Percentiles rank a stretch among this genome's conserved stretches.
phyloP scores from a whole-genome alignment of 2,888 invertebrate species.

The Argynnis bischoffii region DNA sequence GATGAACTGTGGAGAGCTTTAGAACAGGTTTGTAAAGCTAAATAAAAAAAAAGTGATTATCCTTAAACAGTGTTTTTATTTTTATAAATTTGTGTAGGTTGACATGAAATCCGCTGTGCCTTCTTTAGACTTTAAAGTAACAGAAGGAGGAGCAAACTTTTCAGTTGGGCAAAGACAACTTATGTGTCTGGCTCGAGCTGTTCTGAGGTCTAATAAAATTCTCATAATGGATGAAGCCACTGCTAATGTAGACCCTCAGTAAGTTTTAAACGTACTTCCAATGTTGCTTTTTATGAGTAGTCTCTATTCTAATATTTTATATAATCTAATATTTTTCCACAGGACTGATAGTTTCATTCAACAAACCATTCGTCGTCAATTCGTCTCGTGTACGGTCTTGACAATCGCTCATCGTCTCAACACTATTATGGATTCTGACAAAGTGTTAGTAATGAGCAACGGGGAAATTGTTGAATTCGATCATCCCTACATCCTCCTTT shows the following conservation, averaged over 20 bases:
- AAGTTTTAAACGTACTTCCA: conserved; percentile 43
- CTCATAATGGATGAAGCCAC: conserved; percentile 96
- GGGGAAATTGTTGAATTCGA: conserved; percentile 85
- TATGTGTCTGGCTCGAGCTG: conserved; percentile 93
- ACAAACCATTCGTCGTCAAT: conserved; percentile 89
- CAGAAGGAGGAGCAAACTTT: conserved; percentile 90
- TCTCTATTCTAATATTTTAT: background rate
- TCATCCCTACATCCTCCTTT: conserved; percentile 82
- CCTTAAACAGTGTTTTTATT: background rate
- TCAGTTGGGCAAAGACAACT: conserved; percentile 96
- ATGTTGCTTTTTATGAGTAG: background rate
- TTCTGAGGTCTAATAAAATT: conserved; percentile 91
- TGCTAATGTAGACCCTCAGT: conserved; percentile 94
- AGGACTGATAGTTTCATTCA: conserved; percentile 92
- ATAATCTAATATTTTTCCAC: conserved; percentile 33
- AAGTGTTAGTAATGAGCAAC: conserved; percentile 86
- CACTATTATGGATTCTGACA: conserved; percentile 94
- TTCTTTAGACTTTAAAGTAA: conserved; percentile 86
- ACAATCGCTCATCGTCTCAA: conserved; percentile 96
- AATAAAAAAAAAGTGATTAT: background rate
- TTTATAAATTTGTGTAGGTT: conserved; percentile 74
- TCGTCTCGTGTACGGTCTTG: conserved; percentile 90
- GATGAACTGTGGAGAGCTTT: conserved; percentile 87
- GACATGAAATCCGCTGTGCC: conserved; percentile 87
- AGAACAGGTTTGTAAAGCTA: conserved; percentile 79